A percentile compares a stretch with the other conserved stretches of the same genome.
phyloP scores from a whole-genome alignment of 2,113 vertebrate species.

The Sander lucioperca region DNA sequence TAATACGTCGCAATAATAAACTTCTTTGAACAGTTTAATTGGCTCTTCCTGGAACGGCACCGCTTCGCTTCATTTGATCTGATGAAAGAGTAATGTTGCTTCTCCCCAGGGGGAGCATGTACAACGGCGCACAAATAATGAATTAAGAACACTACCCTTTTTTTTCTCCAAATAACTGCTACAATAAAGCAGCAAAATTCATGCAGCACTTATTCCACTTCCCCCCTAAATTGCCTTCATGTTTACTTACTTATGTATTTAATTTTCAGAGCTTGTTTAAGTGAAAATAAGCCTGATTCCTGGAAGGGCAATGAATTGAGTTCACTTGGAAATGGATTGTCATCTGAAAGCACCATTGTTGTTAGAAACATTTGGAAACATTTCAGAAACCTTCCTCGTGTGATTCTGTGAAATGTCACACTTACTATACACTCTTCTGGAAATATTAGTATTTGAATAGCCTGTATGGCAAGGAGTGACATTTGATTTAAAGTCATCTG shows the following conservation, averaged over 20 bases:
- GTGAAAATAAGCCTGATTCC: conserved; percentile 66
- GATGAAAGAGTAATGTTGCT: conserved; percentile 83
- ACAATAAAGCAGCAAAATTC: conserved; percentile 74
- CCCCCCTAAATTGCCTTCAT: conserved; percentile 63
- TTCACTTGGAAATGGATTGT: conserved; percentile 60
- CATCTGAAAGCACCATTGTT: conserved; percentile 50
- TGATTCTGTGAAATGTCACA: conserved; percentile 48
- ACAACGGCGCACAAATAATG: conserved; percentile 82
- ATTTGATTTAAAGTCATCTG: conserved; percentile 57
- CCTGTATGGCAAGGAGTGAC: conserved; percentile 28
- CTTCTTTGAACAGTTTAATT: conserved; percentile 85
- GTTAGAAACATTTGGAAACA: conserved; percentile 32
- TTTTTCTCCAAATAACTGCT: conserved; percentile 61
- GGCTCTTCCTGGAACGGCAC: conserved; percentile 82
- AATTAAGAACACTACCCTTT: conserved; percentile 78
- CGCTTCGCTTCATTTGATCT: conserved; percentile 82
- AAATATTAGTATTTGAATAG: conserved; percentile 31
- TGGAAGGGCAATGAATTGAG: conserved; percentile 61
- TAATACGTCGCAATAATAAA: conserved; percentile 83
- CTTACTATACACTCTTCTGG: conserved; percentile 26
- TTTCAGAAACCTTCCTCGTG: conserved; percentile 56
- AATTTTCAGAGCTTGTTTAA: conserved; percentile 63
- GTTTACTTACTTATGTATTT: conserved; percentile 67
- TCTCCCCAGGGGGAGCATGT: conserved; percentile 75
- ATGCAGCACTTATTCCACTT: conserved; percentile 53